phyloP scores from a whole-genome alignment of 2,113 vertebrate species.

The Platycercus adscitus region DNA sequence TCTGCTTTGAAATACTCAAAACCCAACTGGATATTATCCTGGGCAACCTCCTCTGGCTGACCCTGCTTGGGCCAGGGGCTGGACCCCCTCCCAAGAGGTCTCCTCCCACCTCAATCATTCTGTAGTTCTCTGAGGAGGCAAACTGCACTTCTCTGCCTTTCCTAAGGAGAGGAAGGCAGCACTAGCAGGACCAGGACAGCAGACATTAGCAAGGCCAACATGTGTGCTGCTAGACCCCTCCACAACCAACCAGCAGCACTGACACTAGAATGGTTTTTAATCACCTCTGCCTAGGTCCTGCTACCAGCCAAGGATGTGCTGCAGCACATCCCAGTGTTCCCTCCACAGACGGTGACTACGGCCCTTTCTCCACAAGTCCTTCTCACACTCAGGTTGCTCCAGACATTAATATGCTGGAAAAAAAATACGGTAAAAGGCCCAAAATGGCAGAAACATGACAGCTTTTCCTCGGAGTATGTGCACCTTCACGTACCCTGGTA shows the following conservation, averaged over 20 bases:
- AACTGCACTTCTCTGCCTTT: background rate
- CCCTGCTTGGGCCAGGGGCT: background rate
- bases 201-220: background rate
- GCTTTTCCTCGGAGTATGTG: rapidly evolving
- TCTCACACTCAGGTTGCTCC: background rate
- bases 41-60: background rate
- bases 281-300: background rate
- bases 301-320: rapidly evolving
- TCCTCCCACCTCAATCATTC: background rate
- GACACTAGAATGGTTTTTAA: rapidly evolving
- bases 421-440: rapidly evolving
- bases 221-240: rapidly evolving
- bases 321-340: background rate
- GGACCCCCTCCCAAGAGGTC: too few relatives aligned
- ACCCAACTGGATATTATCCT: rapidly evolving
- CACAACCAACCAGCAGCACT: rapidly evolving
- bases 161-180: background rate
- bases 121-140: background rate
- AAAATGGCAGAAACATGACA: rapidly evolving
- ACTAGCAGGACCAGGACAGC: too few relatives aligned
- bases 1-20: background rate
- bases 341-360: rapidly evolving
- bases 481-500: too few relatives aligned
- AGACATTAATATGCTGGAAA: background rate
- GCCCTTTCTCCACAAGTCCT: too few relatives aligned